phyloP scores from a whole-genome alignment of 2,797 vertebrate species.

The Pristis pectinata region DNA sequence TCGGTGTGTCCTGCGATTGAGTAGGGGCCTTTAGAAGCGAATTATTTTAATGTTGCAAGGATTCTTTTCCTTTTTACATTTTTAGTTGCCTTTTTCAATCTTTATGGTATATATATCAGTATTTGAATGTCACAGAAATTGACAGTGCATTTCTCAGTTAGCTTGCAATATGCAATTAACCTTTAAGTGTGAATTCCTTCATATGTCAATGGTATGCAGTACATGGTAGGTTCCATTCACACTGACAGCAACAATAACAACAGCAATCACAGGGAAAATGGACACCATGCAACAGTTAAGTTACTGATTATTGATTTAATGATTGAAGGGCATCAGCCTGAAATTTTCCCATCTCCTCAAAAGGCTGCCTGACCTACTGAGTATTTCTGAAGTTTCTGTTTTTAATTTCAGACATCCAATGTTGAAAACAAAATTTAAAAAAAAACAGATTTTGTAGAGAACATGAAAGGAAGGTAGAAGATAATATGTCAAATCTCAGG shows the following conservation, averaged over 20 bases:
- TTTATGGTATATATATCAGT: not conserved
- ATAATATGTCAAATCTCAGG: not conserved
- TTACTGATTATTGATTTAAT: too few relatives aligned
- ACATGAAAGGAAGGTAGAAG: too few relatives aligned
- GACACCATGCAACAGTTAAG: too few relatives aligned
- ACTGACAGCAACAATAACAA: not conserved
- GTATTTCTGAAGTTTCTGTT: too few relatives aligned
- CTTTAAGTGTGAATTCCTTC: too few relatives aligned
- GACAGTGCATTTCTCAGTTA: not conserved
- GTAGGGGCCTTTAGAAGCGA: not conserved
- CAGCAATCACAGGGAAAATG: not conserved
- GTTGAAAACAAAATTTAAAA: not conserved
- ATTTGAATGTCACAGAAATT: not conserved
- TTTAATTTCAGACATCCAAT: too few relatives aligned
- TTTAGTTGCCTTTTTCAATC: not conserved
- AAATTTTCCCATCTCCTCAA: not conserved
- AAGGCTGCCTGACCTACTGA: not conserved
- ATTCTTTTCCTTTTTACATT: not conserved
- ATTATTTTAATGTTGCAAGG: not conserved
- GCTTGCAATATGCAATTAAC: not conserved
- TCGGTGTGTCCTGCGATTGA: not conserved
- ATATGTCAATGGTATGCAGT: not conserved
- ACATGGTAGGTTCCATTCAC: not conserved
- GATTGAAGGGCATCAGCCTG: not conserved
- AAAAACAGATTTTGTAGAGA: not conserved